Base-by-base conservation (phyloP, 2,113 vertebrate species). In the Hepsetus odoe region DNA sequence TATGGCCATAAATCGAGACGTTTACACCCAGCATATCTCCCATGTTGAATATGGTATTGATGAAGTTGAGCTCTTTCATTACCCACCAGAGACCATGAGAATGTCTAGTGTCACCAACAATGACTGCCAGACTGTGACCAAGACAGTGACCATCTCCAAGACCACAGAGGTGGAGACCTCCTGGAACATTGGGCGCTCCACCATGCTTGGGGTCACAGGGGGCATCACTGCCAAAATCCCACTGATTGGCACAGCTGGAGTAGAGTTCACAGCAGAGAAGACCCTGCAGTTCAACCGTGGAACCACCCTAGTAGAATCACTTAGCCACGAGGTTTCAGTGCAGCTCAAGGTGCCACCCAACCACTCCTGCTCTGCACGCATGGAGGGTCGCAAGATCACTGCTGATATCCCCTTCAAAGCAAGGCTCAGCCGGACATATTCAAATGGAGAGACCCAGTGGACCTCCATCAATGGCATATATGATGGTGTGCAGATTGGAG, bases 201-300 rank as follows among this genome's bases (percentile, higher is more conserved):
- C 91, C 26, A 91, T 90, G 88, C 72, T 90, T 28, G 89, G 90
- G 5, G 76, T 92, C 67, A 77, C 80, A 0, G 87, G 86, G 44
- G 88, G 88, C 78, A 91, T 93, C 85, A 90, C 88, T 0, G 89
- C 89, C 0, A 84, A 91, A 1, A 93, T 93, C 77, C 92, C 92
- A 11, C 12, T 92, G 51, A 82, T 92, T 0, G 87, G 90, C 46
- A 87, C 87, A 0, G 88, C 66, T 0, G 89, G 90, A 8, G 86
- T 92, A 1, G 89, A 89, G 75, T 76, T 92, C 42, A 61, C 89
- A 0, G 88, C 68, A 0, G 88, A 93, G 85, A 90, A 91, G 81
- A 90, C 90, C 0, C 84, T 92, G 22, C 82, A 88, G 84, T 92
- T 92, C 79, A 80, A 74, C 0, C 85, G 85, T 12, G 91, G 91